These are phyloP conservation scores for Penaeus japonicus DNA, from an alignment of 1,140 invertebrate species.

Conservation along the genomic window DNA sequence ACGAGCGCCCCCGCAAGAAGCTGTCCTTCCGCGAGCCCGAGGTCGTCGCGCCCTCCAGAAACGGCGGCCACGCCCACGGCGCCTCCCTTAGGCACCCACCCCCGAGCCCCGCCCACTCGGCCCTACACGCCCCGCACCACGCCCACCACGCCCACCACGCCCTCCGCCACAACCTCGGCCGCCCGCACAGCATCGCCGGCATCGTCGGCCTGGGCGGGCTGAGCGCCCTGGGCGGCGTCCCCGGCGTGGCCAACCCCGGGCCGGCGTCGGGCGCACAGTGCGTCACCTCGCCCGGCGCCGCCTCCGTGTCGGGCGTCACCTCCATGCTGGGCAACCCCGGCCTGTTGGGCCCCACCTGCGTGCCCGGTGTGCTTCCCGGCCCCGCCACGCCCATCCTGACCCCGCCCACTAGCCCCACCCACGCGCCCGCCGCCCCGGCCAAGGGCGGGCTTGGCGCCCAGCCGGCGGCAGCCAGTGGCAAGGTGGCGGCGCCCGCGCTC, in stretches of 20 bases:
- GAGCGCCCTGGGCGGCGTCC: constrained; percentile 42
- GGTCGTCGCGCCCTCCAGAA: constrained; percentile 65
- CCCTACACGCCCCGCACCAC: constrained; percentile 18
- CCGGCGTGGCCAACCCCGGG: constrained; percentile 25
- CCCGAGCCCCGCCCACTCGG: constrained; percentile 6
- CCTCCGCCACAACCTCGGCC: constrained; percentile 4
- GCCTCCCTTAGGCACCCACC: neutral
- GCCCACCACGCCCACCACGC: constrained; percentile 6
- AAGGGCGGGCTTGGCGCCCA: constrained; percentile 15
- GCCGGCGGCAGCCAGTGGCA: constrained; percentile 20
- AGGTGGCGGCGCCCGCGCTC: constrained; percentile 20
- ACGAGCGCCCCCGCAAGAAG: constrained; percentile 78
- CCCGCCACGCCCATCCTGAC: constrained; percentile 42
- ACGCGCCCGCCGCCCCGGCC: constrained; percentile 23
- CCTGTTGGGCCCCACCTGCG: constrained; percentile 16
- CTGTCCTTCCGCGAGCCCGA: constrained; percentile 85
- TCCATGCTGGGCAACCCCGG: constrained; percentile 45
- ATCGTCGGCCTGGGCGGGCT: constrained; percentile 55
- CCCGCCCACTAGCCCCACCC: constrained; percentile 50
- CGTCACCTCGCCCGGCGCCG: constrained; percentile 22
- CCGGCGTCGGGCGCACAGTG: neutral
- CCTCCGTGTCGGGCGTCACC: constrained; percentile 40
- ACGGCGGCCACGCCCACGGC: constrained; percentile 20
- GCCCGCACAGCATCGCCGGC: constrained; percentile 57
- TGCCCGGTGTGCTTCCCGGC: constrained; percentile 28